Evolutionary conservation across 2,797 vertebrate genomes (phyloP).

Genomic region (Orientallactaga sibirica): DNA sequence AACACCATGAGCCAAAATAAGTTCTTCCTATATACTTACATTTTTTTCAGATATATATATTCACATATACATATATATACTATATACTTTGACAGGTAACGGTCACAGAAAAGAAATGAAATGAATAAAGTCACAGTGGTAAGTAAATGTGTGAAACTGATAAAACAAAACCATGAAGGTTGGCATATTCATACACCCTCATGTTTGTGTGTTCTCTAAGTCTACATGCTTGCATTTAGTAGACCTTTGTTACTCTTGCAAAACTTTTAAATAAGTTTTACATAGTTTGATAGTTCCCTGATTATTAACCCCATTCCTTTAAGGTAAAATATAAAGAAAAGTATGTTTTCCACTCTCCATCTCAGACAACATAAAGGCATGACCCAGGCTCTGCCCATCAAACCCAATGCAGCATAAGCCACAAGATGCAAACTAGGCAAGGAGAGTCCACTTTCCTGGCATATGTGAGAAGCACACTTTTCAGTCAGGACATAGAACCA

Average conservation of each 20-base stretch:
- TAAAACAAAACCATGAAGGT: neutral
- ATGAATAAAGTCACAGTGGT: neutral
- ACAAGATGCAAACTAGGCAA: neutral
- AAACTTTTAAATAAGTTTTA: neutral
- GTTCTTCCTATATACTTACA: too few species aligned
- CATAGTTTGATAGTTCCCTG: neutral
- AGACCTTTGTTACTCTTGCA: neutral
- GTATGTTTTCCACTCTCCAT: neutral
- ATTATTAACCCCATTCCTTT: neutral
- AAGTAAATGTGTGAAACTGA: neutral
- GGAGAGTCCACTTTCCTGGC: neutral
- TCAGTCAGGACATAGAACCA: neutral
- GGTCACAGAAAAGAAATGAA: neutral
- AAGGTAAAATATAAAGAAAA: neutral
- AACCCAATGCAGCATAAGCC: neutral
- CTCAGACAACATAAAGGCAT: neutral
- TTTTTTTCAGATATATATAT: too few species aligned
- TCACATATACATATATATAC: too few species aligned
- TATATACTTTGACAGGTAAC: too few species aligned
- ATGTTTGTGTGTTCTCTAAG: neutral
- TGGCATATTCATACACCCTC: neutral
- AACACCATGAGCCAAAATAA: neutral
- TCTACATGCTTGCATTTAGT: neutral
- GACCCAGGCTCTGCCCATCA: neutral
- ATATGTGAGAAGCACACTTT: neutral